phyloP scores from a whole-genome alignment of 2,797 vertebrate genomes.

The Chlorospingus semifuscus region DNA sequence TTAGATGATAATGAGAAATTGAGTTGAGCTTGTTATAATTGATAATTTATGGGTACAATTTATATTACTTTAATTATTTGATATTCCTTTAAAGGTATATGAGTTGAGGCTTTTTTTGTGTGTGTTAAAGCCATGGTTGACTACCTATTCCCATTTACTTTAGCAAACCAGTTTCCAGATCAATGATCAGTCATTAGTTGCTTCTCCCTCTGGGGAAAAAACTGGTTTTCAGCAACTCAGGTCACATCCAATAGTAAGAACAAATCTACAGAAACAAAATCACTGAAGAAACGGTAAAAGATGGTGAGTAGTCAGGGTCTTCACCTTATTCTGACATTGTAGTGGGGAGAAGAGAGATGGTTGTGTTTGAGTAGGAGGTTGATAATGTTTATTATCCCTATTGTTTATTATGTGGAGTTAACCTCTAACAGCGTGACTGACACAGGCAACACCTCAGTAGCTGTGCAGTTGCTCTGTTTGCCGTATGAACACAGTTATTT shows the following conservation, averaged over 20 bases:
- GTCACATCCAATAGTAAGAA: neutral
- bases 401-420: slow-evolving; percentile 19
- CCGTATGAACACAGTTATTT: neutral
- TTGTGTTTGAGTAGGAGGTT: neutral
- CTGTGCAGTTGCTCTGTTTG: neutral
- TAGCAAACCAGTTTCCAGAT: neutral
- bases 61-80: neutral
- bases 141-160: neutral
- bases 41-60: neutral
- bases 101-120: neutral
- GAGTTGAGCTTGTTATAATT: neutral
- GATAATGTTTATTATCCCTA: slow-evolving; percentile 11
- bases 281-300: neutral
- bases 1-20: neutral
- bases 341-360: neutral
- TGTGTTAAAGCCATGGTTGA: neutral
- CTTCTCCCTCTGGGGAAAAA: neutral
- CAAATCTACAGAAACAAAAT: neutral
- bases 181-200: neutral
- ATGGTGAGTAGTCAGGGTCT: neutral
- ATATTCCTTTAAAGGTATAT: neutral
- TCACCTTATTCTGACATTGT: neutral
- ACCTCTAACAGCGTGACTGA: neutral
- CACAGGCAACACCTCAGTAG: neutral
- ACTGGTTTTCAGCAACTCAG: neutral